Evolutionary conservation across 2,797 vertebrate species (phyloP).

Genomic region (Bradypodion pumilum): DNA sequence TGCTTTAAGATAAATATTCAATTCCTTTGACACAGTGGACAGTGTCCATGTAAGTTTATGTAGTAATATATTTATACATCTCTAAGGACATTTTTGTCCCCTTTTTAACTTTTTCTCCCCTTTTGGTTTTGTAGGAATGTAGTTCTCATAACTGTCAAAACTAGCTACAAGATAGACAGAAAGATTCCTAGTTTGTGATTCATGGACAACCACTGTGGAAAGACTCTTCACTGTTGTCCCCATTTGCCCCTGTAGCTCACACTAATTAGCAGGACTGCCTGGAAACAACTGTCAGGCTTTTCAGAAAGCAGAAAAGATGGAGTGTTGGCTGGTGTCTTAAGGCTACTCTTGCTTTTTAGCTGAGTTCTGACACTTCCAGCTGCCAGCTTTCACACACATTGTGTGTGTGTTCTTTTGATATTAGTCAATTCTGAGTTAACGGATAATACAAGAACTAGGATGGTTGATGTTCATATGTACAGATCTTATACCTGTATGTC

Average conservation of each 20-base stretch:
- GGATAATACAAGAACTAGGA: neutral
- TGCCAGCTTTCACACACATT: neutral
- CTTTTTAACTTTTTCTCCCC: too few relatives aligned
- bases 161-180: neutral
- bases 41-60: neutral
- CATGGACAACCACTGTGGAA: neutral
- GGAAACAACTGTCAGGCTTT: neutral
- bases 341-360: neutral
- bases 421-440: neutral
- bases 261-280: neutral
- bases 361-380: neutral
- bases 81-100: too few relatives aligned
- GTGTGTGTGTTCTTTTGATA: neutral
- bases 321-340: neutral
- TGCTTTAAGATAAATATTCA: neutral
- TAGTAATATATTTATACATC: neutral
- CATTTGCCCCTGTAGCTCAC: neutral
- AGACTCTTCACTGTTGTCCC: neutral
- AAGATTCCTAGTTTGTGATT: neutral
- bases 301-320: neutral
- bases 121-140: neutral
- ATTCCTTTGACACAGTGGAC: neutral
- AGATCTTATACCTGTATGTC: neutral
- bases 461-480: neutral
- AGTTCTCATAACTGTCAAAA: neutral